Base-by-base conservation (phyloP, 2,888 invertebrate species). In the Dasysyrphus tricinctus region DNA sequence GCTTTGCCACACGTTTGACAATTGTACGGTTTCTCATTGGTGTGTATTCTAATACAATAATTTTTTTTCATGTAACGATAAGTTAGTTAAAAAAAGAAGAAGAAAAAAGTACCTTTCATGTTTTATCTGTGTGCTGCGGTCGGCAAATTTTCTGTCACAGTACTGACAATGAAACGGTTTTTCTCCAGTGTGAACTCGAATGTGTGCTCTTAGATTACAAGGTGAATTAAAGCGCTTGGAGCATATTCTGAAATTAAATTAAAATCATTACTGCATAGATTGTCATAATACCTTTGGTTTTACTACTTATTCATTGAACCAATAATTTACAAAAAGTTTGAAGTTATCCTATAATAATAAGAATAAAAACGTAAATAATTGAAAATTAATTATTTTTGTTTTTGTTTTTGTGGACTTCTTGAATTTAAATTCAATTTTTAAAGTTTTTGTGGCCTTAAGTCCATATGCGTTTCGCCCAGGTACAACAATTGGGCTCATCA, bases 161-260 rank as follows among this genome's bases (percentile, higher is more conserved):
- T 89, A 90, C 51, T 89, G 77, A 54, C 92, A 92, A 69, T 91
- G 91, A 51, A 91, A 92, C 0, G 92, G 92, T 14, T 91, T 91
- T 81, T 92, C 92, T 0, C 92, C 92, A 0, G 92, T 91, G 70
- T 92, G 93, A 0, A 92, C 90, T 11, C 92, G 89, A 80, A 93
- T 92, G 51, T 93, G 93, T 19, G 91, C 91, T 37, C 91, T 91
- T 0, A 93, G 84, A 44, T 92, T 91, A 9, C 90, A 91, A 88
- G 90, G 90, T 79, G 91, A 91, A 0, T 91, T 91, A 70, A 92
- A 92, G 0, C 90, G 88, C 65, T 92, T 92, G n/a, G 57, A 81
- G 29, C 92, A 92, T 49, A 92, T 88, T 89, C 91, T 92, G 29
- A n/a, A 82, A 75, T 44, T 0, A 44, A 16, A 39, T 14, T 11